These are phyloP conservation scores for Andrena flavipes DNA, from an alignment of 2,888 invertebrate genomes.

Conservation along the genomic window DNA sequence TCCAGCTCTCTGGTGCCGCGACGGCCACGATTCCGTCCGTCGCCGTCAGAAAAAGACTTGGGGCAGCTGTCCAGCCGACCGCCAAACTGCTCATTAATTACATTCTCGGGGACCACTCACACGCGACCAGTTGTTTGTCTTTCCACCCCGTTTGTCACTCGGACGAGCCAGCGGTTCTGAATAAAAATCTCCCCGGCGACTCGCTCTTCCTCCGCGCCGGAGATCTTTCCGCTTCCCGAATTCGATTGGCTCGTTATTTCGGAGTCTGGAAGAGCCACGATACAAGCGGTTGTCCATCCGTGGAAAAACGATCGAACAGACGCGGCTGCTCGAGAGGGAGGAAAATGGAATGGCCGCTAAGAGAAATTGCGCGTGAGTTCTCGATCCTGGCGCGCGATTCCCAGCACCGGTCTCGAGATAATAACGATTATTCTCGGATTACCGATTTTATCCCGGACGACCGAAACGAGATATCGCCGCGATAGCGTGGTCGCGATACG, in stretches of 20 bases:
- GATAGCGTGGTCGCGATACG: slow-evolving; percentile 63
- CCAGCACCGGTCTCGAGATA: slow-evolving; percentile 23
- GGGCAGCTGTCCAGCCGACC: slow-evolving; percentile 84
- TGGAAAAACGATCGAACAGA: neutral
- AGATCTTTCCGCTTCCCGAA: neutral
- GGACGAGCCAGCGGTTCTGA: slow-evolving; percentile 50
- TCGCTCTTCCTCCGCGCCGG: neutral
- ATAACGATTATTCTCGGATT: slow-evolving; percentile 66
- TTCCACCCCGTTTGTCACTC: slow-evolving; percentile 62
- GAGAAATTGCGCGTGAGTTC: slow-evolving; percentile 10
- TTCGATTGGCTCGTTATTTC: neutral
- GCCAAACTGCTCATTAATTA: slow-evolving; percentile 84
- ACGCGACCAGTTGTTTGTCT: slow-evolving; percentile 78
- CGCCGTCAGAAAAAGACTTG: slow-evolving; percentile 75
- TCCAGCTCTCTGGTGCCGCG: slow-evolving; percentile 72
- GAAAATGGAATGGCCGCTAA: neutral
- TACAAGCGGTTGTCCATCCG: neutral
- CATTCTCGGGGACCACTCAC: slow-evolving; percentile 74
- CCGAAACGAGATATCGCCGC: slow-evolving; percentile 62
- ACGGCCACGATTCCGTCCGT: slow-evolving; percentile 77
- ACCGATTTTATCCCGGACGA: slow-evolving; percentile 66
- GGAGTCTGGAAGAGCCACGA: too few relatives aligned
- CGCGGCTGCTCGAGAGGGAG: neutral
- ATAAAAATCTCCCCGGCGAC: slow-evolving; percentile 73
- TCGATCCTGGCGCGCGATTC: neutral